Percentiles rank a stretch among this genome's conserved stretches.
Conservation (phyloP, 2,113 vertebrate genomes). For the Strigops habroptila region DNA sequence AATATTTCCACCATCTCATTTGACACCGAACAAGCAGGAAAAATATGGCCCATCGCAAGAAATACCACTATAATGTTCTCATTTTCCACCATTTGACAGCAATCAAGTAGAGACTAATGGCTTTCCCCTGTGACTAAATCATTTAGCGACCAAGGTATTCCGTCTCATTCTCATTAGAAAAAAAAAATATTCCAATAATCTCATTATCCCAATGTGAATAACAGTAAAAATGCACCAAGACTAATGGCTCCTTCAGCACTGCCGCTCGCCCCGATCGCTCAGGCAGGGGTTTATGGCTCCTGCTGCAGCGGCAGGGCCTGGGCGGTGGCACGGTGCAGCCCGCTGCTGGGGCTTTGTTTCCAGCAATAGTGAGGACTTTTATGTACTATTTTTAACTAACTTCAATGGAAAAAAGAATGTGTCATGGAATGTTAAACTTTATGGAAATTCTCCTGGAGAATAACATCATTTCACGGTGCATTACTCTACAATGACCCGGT, state of each 20-base stretch:
- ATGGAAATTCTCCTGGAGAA: constrained; percentile 77
- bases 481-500: constrained; percentile 76
- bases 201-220: constrained; percentile 85
- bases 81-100: constrained; percentile 84
- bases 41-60: constrained; percentile 79
- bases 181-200: constrained; percentile 85
- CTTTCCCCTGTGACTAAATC: constrained; percentile 82
- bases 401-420: constrained; percentile 59
- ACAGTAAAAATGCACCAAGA: constrained; percentile 80
- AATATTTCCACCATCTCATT: constrained; percentile 33
- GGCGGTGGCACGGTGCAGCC: background rate
- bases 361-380: constrained; percentile 23
- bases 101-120: constrained; percentile 86
- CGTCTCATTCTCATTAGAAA: constrained; percentile 87
- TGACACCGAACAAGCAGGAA: constrained; percentile 56
- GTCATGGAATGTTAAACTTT: constrained; percentile 79
- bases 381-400: constrained; percentile 62
- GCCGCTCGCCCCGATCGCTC: constrained; percentile 55
- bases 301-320: background rate
- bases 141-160: constrained; percentile 83
- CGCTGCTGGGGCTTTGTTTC: background rate
- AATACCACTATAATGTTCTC: constrained; percentile 82
- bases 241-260: constrained; percentile 74
- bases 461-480: constrained; percentile 77
- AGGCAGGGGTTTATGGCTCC: constrained; percentile 49